These are phyloP conservation scores for Drosophila sproati DNA, from an alignment of 1,140 invertebrate genomes.

Conservation along the genomic window DNA sequence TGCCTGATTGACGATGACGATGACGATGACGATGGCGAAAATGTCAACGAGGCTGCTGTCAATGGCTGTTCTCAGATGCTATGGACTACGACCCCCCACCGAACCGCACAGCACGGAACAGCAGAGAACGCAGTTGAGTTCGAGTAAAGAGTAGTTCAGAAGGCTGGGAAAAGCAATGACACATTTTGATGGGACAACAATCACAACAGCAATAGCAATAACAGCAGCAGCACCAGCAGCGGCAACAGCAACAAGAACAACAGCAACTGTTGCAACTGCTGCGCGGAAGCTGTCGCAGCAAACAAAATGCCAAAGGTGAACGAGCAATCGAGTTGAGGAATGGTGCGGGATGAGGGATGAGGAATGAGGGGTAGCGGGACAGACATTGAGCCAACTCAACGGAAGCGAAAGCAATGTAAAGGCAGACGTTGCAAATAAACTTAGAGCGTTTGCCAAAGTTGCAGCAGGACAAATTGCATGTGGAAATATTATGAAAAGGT, in stretches of 20 bases:
- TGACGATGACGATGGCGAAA: conserved; percentile 30
- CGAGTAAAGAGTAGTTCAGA: neutral
- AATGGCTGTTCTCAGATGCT: conserved; percentile 10
- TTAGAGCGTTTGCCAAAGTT: neutral
- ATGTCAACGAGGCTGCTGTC: conserved; percentile 12
- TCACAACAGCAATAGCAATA: conserved; percentile 29
- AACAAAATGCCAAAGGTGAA: conserved; percentile 48
- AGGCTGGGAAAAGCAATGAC: conserved; percentile 43
- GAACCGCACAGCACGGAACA: neutral
- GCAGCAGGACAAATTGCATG: conserved; percentile 1
- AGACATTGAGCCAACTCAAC: conserved; percentile 19
- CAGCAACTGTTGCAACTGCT: conserved; percentile 31
- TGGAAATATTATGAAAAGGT: conserved; percentile 4
- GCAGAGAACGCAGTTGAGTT: neutral
- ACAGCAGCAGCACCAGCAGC: conserved; percentile 14
- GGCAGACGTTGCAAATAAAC: conserved; percentile 26
- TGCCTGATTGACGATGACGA: conserved; percentile 54
- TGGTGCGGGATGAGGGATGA: neutral
- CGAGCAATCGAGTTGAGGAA: conserved; percentile 16
- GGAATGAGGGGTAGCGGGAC: neutral
- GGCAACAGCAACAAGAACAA: conserved; percentile 12
- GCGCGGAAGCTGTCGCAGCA: conserved; percentile 39
- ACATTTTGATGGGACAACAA: conserved; percentile 54
- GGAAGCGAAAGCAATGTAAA: conserved; percentile 24
- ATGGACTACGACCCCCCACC: conserved; percentile 21